A percentile compares a stretch with the other conserved stretches of the same genome.
Evolutionary conservation across 2,888 invertebrate species (phyloP).

Genomic region (Sclerodermus sp.): DNA sequence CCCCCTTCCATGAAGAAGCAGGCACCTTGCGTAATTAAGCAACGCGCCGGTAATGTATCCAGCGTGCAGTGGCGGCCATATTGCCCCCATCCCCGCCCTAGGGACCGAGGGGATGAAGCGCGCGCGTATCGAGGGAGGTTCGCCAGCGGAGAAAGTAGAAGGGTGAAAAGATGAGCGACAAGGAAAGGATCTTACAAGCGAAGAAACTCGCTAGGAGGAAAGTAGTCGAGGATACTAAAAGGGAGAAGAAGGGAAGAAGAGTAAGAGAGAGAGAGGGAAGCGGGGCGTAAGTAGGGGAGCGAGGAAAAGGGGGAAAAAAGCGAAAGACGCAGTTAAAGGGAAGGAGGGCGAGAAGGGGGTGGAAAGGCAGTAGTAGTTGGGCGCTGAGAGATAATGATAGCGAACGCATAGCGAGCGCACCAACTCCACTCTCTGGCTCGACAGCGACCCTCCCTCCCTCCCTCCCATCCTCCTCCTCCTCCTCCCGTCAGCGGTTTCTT

Average conservation of each 20-base stretch:
- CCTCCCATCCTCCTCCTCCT: too few relatives aligned
- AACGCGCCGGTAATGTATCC: constrained; percentile 46
- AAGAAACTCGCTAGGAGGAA: too few relatives aligned
- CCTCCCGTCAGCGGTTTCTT: too few relatives aligned
- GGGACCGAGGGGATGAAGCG: constrained; percentile 21
- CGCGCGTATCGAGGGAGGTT: constrained; percentile 43
- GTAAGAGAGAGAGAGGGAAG: constrained; percentile 17
- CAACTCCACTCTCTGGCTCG: constrained; percentile 11
- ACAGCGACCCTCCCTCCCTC: constrained; percentile 17
- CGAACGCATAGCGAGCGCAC: constrained; percentile 15
- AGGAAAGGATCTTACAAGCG: constrained; percentile 37
- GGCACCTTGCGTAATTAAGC: constrained; percentile 60
- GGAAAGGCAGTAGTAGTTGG: constrained; percentile 41
- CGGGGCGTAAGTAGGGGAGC: constrained; percentile 14
- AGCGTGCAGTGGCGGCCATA: constrained; percentile 43
- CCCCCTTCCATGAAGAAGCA: too few relatives aligned
- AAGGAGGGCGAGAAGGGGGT: constrained; percentile 23
- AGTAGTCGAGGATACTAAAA: constrained; percentile 56
- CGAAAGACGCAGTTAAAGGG: constrained; percentile 13
- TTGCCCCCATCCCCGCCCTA: constrained; percentile 29
- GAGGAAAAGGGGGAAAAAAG: constrained; percentile 13
- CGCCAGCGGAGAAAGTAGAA: constrained; percentile 31
- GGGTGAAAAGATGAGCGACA: constrained; percentile 39
- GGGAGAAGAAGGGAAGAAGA: constrained; percentile 27
- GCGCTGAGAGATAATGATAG: too few relatives aligned